Percentiles rank a stretch among this genome's conserved stretches.
These are phyloP conservation scores for Amiota communis DNA, from an alignment of 2,888 invertebrate genomes.

Conservation along the genomic window DNA sequence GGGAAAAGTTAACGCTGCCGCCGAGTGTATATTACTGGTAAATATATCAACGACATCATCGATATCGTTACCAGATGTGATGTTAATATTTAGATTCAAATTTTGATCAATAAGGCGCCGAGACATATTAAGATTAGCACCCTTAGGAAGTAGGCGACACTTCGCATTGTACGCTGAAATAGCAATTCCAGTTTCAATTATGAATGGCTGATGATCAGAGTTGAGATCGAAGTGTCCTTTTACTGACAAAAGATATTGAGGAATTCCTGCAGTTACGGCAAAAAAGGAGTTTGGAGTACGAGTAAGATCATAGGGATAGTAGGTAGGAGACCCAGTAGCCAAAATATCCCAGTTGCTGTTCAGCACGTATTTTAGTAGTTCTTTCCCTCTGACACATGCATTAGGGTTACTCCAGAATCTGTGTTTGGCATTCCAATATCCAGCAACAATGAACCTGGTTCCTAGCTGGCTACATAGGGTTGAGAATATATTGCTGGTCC, in stretches of 20 bases:
- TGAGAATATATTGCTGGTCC: too few species aligned
- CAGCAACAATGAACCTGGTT: background rate
- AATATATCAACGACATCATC: background rate
- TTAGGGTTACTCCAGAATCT: background rate
- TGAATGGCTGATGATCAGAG: background rate
- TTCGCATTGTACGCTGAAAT: background rate
- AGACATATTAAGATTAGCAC: background rate
- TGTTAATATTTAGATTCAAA: background rate
- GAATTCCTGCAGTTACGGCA: too few species aligned
- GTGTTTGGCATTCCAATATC: background rate
- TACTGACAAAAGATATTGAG: background rate
- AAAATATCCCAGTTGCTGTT: too few species aligned
- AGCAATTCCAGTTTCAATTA: too few species aligned
- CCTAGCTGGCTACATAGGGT: too few species aligned
- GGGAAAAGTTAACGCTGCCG: background rate
- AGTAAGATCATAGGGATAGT: too few species aligned
- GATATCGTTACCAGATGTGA: background rate
- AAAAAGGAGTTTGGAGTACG: too few species aligned
- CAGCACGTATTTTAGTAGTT: too few species aligned
- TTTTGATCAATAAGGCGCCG: background rate
- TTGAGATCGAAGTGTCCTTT: background rate
- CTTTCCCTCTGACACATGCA: background rate
- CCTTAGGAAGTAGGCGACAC: background rate
- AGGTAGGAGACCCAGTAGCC: too few species aligned
- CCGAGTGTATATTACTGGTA: too few species aligned